A percentile compares a stretch with the other conserved stretches of the same genome.
Conservation (phyloP, 2,113 vertebrate genomes). For the Nycticryphes semicollaris region DNA sequence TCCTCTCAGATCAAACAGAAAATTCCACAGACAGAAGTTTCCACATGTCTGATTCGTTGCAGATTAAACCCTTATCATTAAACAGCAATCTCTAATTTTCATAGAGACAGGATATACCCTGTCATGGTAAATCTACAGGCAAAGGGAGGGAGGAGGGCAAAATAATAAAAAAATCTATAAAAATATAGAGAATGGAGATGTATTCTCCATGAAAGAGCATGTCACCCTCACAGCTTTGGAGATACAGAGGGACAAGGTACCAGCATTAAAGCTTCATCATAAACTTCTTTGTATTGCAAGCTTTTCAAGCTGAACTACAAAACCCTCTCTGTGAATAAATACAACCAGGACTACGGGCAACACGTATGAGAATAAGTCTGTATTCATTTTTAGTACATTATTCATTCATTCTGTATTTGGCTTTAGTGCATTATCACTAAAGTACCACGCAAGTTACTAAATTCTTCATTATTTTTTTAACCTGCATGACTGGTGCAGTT, state of each 20-base stretch:
- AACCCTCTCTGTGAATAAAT: neutral
- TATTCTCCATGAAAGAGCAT: neutral
- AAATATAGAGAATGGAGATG: neutral
- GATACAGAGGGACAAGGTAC: neutral
- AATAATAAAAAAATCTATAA: neutral
- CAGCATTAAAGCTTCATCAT: neutral
- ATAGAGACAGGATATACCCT: slow-evolving; percentile 52
- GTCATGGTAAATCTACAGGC: slow-evolving; percentile 22
- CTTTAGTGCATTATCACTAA: neutral
- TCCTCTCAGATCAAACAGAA: slow-evolving; percentile 61
- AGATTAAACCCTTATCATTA: slow-evolving; percentile 58
- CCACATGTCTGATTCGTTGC: slow-evolving; percentile 66
- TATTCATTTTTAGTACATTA: neutral
- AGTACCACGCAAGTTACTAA: neutral
- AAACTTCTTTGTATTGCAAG: neutral
- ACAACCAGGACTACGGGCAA: neutral
- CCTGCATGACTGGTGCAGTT: neutral
- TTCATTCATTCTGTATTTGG: neutral
- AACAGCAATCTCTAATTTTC: slow-evolving; percentile 58
- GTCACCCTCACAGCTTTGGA: neutral
- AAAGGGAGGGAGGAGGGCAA: neutral
- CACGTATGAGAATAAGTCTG: neutral
- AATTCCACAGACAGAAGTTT: slow-evolving; percentile 71
- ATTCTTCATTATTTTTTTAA: neutral
- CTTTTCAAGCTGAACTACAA: neutral